These are phyloP conservation scores for Manis pentadactyla DNA, from an alignment of 2,797 vertebrate genomes.

Conservation along the genomic window DNA sequence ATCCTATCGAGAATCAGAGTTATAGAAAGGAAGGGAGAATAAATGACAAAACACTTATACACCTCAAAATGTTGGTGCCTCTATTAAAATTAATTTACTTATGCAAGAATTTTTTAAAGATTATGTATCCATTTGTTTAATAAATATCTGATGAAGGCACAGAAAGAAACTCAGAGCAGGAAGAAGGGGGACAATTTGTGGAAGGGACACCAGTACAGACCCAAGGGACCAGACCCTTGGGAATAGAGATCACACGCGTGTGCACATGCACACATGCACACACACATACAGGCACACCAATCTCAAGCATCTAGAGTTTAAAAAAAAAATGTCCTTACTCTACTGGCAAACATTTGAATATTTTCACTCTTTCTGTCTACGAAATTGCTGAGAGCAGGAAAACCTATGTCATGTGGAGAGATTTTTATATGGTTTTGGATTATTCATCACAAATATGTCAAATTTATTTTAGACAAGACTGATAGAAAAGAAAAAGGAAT, in stretches of 20 bases:
- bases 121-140: not conserved
- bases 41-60: not conserved
- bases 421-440: conserved; percentile 37
- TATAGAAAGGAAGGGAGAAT: not conserved
- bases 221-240: not conserved
- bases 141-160: not conserved
- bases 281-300: rapidly evolving
- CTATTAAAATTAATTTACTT: not conserved
- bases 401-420: not conserved
- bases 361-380: not conserved
- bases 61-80: not conserved
- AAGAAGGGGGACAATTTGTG: not conserved
- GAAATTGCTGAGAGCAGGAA: not conserved
- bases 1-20: not conserved
- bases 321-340: not conserved
- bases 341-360: not conserved
- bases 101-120: not conserved
- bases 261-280: rapidly evolving
- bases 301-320: not conserved
- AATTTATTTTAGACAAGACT: not conserved
- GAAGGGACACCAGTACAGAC: not conserved
- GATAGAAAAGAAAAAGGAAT: not conserved
- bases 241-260: not conserved
- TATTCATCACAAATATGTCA: not conserved
- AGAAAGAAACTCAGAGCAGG: not conserved